Percentiles rank a stretch among this genome's conserved stretches.
Evolutionary conservation across 2,888 invertebrate genomes (phyloP).

Genomic region (Diarsia brunnea): DNA sequence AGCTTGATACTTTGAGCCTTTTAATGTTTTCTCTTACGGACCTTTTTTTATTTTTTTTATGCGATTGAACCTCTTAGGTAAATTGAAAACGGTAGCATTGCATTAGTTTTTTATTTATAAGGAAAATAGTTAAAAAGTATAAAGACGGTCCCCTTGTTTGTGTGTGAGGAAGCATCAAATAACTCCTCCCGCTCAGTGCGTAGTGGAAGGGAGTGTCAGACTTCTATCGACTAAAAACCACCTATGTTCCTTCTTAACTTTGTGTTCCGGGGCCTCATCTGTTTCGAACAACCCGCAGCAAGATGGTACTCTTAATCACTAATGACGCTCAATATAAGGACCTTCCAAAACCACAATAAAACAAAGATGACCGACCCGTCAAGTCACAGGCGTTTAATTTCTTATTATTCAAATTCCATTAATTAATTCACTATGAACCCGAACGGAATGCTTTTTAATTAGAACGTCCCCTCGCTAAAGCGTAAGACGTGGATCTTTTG

Average conservation of each 20-base stretch:
- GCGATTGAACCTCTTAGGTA: background rate
- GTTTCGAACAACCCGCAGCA: no score
- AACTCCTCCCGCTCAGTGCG: no score
- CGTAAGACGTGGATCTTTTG: conserved; percentile 15
- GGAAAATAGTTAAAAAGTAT: background rate
- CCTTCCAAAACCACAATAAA: background rate
- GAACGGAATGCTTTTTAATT: conserved; percentile 49
- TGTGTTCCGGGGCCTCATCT: no score
- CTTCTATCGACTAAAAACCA: no score
- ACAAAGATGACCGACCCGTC: conserved; percentile 15
- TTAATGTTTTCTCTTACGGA: background rate
- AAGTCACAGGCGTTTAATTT: conserved; percentile 23
- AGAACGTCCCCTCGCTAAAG: conserved; percentile 1
- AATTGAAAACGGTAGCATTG: background rate
- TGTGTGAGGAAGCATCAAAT: no score
- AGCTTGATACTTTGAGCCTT: background rate
- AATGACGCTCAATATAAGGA: no score
- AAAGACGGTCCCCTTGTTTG: background rate
- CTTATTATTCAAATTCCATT: conserved; percentile 44
- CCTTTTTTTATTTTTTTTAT: background rate
- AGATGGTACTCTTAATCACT: background rate
- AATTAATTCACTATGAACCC: conserved; percentile 35
- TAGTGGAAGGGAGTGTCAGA: no score
- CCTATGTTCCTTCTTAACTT: no score
- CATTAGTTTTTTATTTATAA: background rate